phyloP scores from a whole-genome alignment of 2,888 invertebrate species.

The Teleiodes luculella region DNA sequence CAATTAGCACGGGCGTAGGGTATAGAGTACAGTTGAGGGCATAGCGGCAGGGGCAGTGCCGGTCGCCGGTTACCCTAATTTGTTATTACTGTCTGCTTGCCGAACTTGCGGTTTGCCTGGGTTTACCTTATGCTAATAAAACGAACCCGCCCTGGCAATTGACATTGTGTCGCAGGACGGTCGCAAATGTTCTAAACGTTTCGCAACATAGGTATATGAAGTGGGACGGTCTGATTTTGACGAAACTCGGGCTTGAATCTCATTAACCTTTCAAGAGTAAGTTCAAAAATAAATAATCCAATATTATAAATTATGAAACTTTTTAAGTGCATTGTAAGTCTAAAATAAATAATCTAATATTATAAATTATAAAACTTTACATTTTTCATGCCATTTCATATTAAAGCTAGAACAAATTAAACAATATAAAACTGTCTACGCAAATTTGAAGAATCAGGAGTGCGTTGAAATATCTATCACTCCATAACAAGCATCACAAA shows the following conservation, averaged over 20 bases:
- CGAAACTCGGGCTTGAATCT: not conserved
- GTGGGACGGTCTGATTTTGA: not conserved
- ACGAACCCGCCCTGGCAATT: constrained; percentile 40
- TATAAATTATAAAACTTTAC: too few relatives aligned
- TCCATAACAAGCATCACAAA: too few relatives aligned
- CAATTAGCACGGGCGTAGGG: constrained; percentile 55
- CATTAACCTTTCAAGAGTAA: not conserved
- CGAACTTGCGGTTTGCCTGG: constrained; percentile 54
- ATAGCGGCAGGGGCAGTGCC: constrained; percentile 45
- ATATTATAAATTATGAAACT: too few relatives aligned
- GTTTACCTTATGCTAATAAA: constrained; percentile 61
- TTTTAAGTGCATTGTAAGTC: too few relatives aligned
- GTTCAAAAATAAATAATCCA: too few relatives aligned
- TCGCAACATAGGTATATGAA: not conserved
- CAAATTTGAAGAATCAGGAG: too few relatives aligned
- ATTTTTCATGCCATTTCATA: too few relatives aligned
- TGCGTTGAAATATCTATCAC: too few relatives aligned
- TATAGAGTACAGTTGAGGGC: constrained; percentile 51
- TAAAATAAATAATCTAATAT: too few relatives aligned
- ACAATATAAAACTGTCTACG: too few relatives aligned
- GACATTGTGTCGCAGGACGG: constrained; percentile 15
- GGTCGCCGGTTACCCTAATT: constrained; percentile 65
- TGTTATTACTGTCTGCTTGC: constrained; percentile 60
- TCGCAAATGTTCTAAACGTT: not conserved
- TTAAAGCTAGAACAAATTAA: too few relatives aligned